Conservation (phyloP, 2,113 vertebrate species). For the Motacilla alba region DNA sequence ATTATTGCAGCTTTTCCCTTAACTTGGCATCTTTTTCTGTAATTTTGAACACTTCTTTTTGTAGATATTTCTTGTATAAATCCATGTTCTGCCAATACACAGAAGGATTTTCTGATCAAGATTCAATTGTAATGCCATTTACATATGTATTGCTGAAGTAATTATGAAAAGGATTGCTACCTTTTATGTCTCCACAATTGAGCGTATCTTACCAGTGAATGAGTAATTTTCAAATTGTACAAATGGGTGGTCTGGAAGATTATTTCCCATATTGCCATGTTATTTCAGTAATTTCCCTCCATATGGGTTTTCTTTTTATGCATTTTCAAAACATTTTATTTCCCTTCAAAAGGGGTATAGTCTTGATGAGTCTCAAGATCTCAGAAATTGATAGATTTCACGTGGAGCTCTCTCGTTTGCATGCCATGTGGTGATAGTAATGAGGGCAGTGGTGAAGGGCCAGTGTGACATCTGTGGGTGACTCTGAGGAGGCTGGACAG, state of each 20-base stretch:
- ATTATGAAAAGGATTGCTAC: neutral
- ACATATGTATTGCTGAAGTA: neutral
- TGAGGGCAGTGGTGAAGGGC: neutral
- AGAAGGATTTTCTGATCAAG: neutral
- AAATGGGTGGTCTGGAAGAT: neutral
- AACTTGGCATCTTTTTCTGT: neutral
- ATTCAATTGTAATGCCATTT: constrained; percentile 6
- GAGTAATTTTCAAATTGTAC: neutral
- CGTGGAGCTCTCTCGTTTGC: neutral
- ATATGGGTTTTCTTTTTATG: neutral
- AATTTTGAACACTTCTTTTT: neutral
- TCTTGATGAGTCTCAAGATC: neutral
- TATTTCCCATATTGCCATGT: neutral
- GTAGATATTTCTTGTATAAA: neutral
- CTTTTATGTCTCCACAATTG: neutral
- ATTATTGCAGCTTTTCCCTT: neutral
- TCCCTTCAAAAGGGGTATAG: neutral
- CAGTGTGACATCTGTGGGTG: neutral
- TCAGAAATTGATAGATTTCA: neutral
- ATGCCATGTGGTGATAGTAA: neutral
- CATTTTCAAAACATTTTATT: neutral
- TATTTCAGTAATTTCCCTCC: neutral
- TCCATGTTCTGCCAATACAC: neutral
- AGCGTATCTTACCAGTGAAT: neutral
- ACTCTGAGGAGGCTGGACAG: neutral